Evolutionary conservation across 2,797 vertebrate species (phyloP).

Genomic region (Amazona finschi): DNA sequence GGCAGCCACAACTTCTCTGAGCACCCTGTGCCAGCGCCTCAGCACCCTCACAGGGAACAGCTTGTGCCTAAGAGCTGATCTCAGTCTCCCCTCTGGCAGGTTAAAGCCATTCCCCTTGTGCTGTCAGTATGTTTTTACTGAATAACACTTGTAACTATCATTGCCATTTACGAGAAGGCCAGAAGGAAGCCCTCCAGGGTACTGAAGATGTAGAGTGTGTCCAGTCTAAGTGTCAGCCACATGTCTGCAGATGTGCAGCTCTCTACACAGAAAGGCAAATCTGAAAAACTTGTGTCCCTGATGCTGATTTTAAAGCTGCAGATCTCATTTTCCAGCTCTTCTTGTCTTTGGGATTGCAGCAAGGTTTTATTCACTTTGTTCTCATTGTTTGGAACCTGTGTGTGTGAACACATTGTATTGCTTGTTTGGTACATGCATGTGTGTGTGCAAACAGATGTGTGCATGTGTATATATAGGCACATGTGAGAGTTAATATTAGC

Average conservation of each 20-base stretch:
- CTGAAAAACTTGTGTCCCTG: background rate
- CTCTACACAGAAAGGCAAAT: accelerated
- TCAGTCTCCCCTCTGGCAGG: background rate
- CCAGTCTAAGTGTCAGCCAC: background rate
- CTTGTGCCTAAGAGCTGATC: accelerated
- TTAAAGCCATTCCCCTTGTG: background rate
- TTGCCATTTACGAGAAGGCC: accelerated
- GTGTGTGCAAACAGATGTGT: accelerated
- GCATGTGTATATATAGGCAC: no score
- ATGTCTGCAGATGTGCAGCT: background rate
- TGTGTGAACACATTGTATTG: accelerated
- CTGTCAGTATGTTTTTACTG: accelerated
- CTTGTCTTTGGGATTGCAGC: background rate
- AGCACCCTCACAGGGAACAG: accelerated
- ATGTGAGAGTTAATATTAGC: background rate
- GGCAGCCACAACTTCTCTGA: background rate
- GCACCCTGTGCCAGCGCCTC: background rate
- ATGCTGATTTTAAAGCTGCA: background rate
- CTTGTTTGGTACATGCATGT: accelerated
- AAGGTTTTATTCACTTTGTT: background rate
- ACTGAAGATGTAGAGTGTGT: accelerated
- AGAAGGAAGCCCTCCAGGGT: background rate
- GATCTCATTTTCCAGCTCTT: background rate
- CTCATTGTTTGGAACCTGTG: background rate
- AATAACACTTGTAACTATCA: accelerated